Conservation (phyloP, 2,113 vertebrate genomes). For the Cyphomyrus plagiostoma region DNA sequence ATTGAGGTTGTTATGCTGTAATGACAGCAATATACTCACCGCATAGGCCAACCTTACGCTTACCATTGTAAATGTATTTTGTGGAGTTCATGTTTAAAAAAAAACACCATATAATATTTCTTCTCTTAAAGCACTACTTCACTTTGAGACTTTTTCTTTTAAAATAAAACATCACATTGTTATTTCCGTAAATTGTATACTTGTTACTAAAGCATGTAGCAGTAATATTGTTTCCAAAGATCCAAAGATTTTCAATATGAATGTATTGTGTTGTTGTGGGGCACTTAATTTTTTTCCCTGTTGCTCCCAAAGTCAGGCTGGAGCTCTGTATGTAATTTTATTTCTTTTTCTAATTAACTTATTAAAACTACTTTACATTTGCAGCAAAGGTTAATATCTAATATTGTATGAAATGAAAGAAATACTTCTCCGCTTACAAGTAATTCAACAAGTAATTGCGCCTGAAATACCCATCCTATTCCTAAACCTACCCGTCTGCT, state of each 20-base stretch:
- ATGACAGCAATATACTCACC: not conserved
- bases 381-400: not conserved
- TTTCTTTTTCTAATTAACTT: not conserved
- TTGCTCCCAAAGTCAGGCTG: not conserved
- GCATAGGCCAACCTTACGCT: not conserved
- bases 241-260: not conserved
- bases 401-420: not conserved
- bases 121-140: no score
- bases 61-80: not conserved
- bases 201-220: not conserved
- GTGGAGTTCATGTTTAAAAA: not conserved
- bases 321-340: not conserved
- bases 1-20: not conserved
- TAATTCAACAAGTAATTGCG: not conserved
- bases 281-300: not conserved
- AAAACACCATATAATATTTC: not conserved
- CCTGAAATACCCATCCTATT: not conserved
- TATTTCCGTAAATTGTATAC: not conserved
- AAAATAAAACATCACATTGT: not conserved
- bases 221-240: not conserved
- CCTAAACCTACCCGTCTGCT: not conserved
- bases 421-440: not conserved
- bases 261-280: not conserved
- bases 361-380: not conserved
- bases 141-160: not conserved